Base-by-base conservation (phyloP, 2,888 invertebrate species). In the Nephrotoma guestfalica region DNA sequence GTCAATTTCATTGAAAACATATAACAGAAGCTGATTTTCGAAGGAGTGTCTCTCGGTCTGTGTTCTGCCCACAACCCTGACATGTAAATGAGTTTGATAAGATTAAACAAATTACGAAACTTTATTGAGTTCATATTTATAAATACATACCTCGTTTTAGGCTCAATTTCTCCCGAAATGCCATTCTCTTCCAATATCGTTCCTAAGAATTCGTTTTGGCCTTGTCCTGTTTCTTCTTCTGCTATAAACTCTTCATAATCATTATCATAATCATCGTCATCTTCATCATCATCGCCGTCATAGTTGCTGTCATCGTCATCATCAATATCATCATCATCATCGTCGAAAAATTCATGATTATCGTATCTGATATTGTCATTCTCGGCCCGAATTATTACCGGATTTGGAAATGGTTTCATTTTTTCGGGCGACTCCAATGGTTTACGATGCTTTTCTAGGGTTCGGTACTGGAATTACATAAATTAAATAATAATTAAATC, bases 101-200 rank as follows among this genome's bases (percentile, higher is more conserved):
- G n/a, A n/a, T n/a, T n/a, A n/a, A n/a, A n/a, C n/a, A n/a, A n/a
- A n/a, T n/a, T n/a, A n/a, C n/a, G n/a, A n/a, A n/a, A n/a, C n/a
- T n/a, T n/a, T n/a, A n/a, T n/a, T n/a, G n/a, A n/a, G 30, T 3
- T 30, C 30, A 30, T 30, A 2, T 30, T 30, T 30, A 30, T 30
- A n/a, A n/a, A 30, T 30, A 30, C 87, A 87, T 86, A 90, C 90
- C 90, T 88, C 87, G 89, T 89, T 45, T 89, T 89, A 6, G 89
- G 88, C 30, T 89, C 89, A 86, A 89, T 89, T 41, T 87, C 87
- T 42, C 86, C 87, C 13, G 57, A 86, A 51, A 86, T 84, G n/a
- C 83, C 86, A 51, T 86, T 86, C 83, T 88, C 87, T 18, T 88
- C 87, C 83, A 30, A 89, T 89, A 0, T 87, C 86, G 51, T 89